Evolutionary conservation across 2,113 vertebrate genomes (phyloP).

Genomic region (Furnarius figulus): DNA sequence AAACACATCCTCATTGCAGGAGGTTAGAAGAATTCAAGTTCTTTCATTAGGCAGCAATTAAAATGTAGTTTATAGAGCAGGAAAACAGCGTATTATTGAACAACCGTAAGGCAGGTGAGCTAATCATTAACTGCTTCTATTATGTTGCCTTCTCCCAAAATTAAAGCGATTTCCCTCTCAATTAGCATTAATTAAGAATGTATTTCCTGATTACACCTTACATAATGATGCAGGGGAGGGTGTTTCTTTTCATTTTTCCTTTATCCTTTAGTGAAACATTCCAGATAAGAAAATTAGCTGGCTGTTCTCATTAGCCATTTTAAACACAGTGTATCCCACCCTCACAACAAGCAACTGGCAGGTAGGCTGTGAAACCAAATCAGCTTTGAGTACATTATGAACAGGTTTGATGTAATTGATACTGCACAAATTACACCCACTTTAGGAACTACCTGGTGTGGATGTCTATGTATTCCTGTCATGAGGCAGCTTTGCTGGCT

Average conservation of each 20-base stretch:
- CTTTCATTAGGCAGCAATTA: slow-evolving; percentile 5
- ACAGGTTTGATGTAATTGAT: background rate
- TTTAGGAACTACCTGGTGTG: background rate
- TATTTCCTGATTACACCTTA: slow-evolving; percentile 10
- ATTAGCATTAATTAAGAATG: background rate
- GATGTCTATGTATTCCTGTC: background rate
- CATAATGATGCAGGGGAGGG: background rate
- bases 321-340: background rate
- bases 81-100: background rate
- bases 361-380: background rate
- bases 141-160: background rate
- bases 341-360: background rate
- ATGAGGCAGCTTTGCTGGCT: background rate
- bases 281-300: background rate
- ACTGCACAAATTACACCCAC: background rate
- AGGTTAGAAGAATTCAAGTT: slow-evolving; percentile 2
- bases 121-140: background rate
- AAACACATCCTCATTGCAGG: background rate
- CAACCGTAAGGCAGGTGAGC: background rate
- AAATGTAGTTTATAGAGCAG: background rate
- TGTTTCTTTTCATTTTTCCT: background rate
- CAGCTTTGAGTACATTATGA: background rate
- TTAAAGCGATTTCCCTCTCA: background rate
- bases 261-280: background rate
- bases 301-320: background rate